Base-by-base conservation (phyloP, 2,113 vertebrate species). In the Calidris pugnax region DNA sequence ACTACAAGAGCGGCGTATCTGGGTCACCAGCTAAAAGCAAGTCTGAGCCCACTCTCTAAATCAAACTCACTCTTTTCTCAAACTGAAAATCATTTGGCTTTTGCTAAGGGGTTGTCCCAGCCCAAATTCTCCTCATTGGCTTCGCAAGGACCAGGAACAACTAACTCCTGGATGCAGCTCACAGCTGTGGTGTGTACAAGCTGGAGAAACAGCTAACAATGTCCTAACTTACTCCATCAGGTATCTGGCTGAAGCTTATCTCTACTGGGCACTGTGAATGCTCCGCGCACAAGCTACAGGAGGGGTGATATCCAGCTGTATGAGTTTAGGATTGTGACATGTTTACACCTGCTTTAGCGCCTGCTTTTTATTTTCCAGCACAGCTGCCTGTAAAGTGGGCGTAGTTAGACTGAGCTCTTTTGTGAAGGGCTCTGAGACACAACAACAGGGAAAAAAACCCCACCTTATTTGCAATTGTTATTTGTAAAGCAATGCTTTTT, bases 361-460 rank as follows among this genome's bases (percentile, higher is more conserved):
- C 60, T 85, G 56, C 3, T 32, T 95, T 86, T 85, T 92, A n/a
- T 75, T 74, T 85, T 74, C 41, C 60, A 66, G 27, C 41, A 90
- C 8, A 92, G 51, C 39, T 67, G 53, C 53, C 53, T 55, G 51
- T 71, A 71, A 64, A 84, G 76, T 11, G 12, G 26, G 79, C 5
- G 37, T 7, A 89, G 19, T 27, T 63, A n/a, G 37, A 74, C 56
- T 7, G 19, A 90, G 43, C 67, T 48, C 18, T 63, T 57, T 48
- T 59, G 30, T 66, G 39, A 91, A 55, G 14, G 55, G n/a, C 30
- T 68, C 37, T 56, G 37, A 76, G 26, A 74, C 15, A 30, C 14
- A 75, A 75, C 8, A 63, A 43, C 7, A 7, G 11, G 4, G 5
- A 2, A 6, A 33, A 35, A 23, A 6, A 2, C 17, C 3, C 0